Percentiles rank a stretch among this genome's conserved stretches.
phyloP scores from a whole-genome alignment of 2,888 invertebrate species.

The Drosophila nr. medialis region DNA sequence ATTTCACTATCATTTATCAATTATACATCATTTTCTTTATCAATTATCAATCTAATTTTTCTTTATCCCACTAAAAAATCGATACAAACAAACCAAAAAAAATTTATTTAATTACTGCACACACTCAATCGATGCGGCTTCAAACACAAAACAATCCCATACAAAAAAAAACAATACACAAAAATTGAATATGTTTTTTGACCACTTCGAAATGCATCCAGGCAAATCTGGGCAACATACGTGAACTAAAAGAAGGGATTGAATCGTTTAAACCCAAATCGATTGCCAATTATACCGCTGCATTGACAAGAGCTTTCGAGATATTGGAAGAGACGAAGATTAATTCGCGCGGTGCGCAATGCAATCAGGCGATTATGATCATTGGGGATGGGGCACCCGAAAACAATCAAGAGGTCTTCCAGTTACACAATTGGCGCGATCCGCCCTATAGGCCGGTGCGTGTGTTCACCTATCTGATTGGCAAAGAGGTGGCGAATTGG shows the following conservation, averaged over 20 bases:
- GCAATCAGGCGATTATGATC: constrained; percentile 98
- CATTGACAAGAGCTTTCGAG: constrained; percentile 95
- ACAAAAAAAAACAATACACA: constrained; percentile 17
- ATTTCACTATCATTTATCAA: constrained; percentile 30
- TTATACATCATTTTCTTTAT: constrained; percentile 27
- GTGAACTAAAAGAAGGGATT: constrained; percentile 92
- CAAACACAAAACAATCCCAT: constrained; percentile 39
- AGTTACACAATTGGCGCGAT: constrained; percentile 93
- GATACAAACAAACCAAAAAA: constrained; percentile 2
- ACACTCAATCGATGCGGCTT: constrained; percentile 56
- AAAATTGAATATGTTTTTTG: constrained; percentile 46
- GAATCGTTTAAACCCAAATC: constrained; percentile 92
- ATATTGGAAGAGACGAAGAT: constrained; percentile 89
- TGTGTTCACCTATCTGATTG: constrained; percentile 99
- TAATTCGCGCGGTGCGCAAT: constrained; percentile 89
- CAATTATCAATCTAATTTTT: constrained; percentile 46
- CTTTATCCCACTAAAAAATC: constrained; percentile 29
- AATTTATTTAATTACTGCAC: constrained; percentile 4
- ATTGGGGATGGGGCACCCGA: constrained; percentile 99
- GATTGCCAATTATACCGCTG: constrained; percentile 97
- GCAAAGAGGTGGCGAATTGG: constrained; percentile 96
- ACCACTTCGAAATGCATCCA: constrained; percentile 82
- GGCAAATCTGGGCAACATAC: constrained; percentile 94
- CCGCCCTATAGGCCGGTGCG: constrained; percentile 93
- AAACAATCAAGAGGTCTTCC: constrained; percentile 96